Evolutionary conservation across 2,113 vertebrate species (phyloP), one percentile per base, ranked within the genome.

Genomic region (Varanus salvator): DNA sequence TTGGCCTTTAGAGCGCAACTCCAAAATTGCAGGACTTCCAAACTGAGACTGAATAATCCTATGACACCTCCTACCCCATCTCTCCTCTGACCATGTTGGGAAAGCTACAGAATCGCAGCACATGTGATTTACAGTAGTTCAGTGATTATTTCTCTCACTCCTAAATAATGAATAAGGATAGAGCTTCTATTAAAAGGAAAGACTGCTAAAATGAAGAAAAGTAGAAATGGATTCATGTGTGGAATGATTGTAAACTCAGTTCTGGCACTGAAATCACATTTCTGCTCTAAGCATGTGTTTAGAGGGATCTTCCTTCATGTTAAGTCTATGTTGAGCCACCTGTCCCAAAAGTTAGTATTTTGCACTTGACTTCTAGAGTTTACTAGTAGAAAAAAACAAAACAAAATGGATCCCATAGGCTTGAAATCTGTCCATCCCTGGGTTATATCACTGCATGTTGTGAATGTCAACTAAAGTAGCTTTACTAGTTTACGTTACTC

Each of bases 401-500:
- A 14, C 11, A n/a, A 5, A 34, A 15, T 17, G 17, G 17, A 19
- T 5, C 14, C 14, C 14, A 38, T 3, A 74, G 34, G n/a, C 34
- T 15, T 38, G 72, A 74, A 74, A 1, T 74, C 72, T 74, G 14
- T 74, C 71, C 34, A 34, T 34, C 5, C 72, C 17, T 38, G n/a
- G n/a, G 31, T 74, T 34, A 34, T 12, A 74, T 74, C 72, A 74
- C 72, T 74, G 11, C n/a, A 74, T 17, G 34, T 34, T 74, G 72
- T n/a, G 27, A 74, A n/a, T 4, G n/a, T 38, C 27, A n/a, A 34
- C n/a, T 74, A 34, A 74, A 17, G n/a, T 17, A 34, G 72, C 34
- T 74, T 74, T 74, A 34, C 72, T 90, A 44, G n/a, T 82, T 86
- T 34, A 64, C 85, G 44, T 86, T 76, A 86, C 72, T 86, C 54